Conservation (phyloP, 2,888 invertebrate species). For the Eretmocerus hayati region DNA sequence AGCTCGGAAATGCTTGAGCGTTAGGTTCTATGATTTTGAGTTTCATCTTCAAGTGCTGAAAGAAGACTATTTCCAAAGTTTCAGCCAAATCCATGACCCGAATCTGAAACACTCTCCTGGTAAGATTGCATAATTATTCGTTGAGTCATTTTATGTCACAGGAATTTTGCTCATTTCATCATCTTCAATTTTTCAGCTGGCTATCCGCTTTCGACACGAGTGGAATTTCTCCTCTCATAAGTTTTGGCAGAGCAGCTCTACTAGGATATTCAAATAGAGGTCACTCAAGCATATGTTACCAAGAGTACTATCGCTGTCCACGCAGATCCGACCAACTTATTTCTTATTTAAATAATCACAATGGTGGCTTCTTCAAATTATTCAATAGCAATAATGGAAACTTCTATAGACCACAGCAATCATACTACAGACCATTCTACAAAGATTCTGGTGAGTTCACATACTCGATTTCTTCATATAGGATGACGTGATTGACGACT, state of each 20-base stretch:
- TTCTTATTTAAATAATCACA: conserved; percentile 75
- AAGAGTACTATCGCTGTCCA: conserved; percentile 69
- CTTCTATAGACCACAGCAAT: conserved; percentile 11
- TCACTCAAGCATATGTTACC: conserved; percentile 54
- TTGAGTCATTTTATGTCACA: no score
- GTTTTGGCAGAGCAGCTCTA: conserved; percentile 69
- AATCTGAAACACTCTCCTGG: no score
- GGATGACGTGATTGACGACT: no score
- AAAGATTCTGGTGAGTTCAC: conserved; percentile 5
- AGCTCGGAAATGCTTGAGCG: no score
- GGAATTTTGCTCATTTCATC: no score
- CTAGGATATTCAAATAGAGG: conserved; percentile 65
- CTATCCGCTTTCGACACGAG: conserved; percentile 50
- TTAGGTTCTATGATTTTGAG: no score
- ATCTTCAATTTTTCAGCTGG: conserved; percentile 46
- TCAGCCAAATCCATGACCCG: no score
- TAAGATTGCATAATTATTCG: no score
- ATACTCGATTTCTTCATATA: no score
- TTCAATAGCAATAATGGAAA: conserved; percentile 3
- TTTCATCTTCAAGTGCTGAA: no score
- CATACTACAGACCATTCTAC: conserved; percentile 2
- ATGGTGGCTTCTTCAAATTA: conserved; percentile 64
- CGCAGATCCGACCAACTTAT: conserved; percentile 65
- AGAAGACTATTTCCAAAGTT: background rate
- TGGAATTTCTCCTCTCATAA: conserved; percentile 59